phyloP scores from a whole-genome alignment of 1,140 invertebrate species.

The Nylanderia fulva region DNA sequence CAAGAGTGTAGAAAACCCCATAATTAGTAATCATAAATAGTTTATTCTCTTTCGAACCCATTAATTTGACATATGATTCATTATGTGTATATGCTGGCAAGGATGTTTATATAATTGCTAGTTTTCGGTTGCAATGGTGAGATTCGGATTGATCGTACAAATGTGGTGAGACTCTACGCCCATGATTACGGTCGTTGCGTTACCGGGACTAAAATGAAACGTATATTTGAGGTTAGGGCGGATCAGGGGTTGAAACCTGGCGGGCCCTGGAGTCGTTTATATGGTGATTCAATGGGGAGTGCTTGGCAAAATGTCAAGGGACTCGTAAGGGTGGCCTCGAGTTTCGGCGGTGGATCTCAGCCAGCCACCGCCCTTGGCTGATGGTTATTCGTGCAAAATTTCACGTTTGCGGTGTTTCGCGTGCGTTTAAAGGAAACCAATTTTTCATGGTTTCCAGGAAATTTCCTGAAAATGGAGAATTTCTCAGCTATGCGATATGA shows the following conservation, averaged over 20 bases:
- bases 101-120: constrained; percentile 23
- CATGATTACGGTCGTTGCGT: constrained; percentile 59
- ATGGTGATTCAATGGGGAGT: constrained; percentile 80
- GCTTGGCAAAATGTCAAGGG: constrained; percentile 82
- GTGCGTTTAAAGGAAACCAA: constrained; percentile 2
- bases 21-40: constrained; percentile 18
- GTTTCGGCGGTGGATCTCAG: constrained; percentile 48
- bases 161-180: constrained; percentile 64
- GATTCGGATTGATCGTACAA: constrained; percentile 24
- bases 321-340: constrained; percentile 76
- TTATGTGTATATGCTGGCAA: background rate
- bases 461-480: background rate
- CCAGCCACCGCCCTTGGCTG: constrained; percentile 13
- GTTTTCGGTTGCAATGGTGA: background rate
- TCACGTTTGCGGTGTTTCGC: constrained; percentile 39
- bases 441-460: constrained; percentile 4
- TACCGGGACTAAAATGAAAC: constrained; percentile 78
- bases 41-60: background rate
- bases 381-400: constrained; percentile 63
- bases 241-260: constrained; percentile 77
- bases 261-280: constrained; percentile 78
- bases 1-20: background rate
- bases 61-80: background rate
- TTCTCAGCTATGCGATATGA: constrained; percentile 11
- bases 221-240: constrained; percentile 81